Conservation (phyloP, 1,140 invertebrate species). For the Tribolium madens region DNA sequence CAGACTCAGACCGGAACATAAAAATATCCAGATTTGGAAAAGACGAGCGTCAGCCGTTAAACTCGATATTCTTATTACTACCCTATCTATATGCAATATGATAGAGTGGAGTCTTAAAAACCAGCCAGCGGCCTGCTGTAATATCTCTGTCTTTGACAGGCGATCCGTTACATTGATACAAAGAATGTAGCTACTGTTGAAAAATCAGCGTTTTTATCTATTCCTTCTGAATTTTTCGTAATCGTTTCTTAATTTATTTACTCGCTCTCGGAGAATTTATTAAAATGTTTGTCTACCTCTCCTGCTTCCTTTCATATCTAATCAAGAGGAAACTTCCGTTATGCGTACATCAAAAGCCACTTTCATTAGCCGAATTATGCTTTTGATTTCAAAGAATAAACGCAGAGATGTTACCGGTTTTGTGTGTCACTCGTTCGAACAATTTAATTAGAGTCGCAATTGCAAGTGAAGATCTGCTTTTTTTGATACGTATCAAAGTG, state of each 20-base stretch:
- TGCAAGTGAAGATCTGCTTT: neutral
- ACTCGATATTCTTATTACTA: slow-evolving; percentile 47
- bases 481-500: slow-evolving; percentile 16
- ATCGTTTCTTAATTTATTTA: slow-evolving; percentile 33
- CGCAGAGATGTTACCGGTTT: slow-evolving; percentile 7
- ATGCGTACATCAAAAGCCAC: slow-evolving; percentile 20
- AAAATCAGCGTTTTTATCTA: slow-evolving; percentile 27
- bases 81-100: slow-evolving; percentile 49
- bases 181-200: slow-evolving; percentile 19
- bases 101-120: slow-evolving; percentile 45
- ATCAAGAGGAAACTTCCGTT: slow-evolving; percentile 18
- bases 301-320: slow-evolving; percentile 17
- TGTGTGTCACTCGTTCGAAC: slow-evolving; percentile 16
- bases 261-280: neutral
- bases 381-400: slow-evolving; percentile 11
- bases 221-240: neutral
- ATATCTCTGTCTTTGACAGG: slow-evolving; percentile 44
- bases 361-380: slow-evolving; percentile 26
- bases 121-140: slow-evolving; percentile 32
- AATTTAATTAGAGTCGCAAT: slow-evolving; percentile 23
- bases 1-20: slow-evolving; percentile 43
- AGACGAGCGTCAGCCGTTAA: slow-evolving; percentile 44
- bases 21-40: slow-evolving; percentile 47
- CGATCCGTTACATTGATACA: slow-evolving; percentile 43
- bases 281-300: neutral